Evolutionary conservation across 2,113 vertebrate species (phyloP).

Genomic region (Leuciscus idus): DNA sequence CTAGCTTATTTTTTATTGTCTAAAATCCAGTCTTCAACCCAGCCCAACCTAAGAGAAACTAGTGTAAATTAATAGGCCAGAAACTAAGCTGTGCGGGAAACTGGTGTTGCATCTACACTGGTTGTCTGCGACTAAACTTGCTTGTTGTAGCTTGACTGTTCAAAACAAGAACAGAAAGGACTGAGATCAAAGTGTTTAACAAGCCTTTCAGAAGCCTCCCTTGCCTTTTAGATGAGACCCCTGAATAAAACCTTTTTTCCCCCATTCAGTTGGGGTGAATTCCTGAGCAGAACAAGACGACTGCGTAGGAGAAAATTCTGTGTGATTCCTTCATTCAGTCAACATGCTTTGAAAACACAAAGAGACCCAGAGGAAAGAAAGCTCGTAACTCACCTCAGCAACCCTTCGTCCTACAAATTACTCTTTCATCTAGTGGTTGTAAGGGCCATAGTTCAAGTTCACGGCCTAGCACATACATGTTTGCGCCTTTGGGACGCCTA

Average conservation of each 20-base stretch:
- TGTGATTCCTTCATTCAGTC: slow-evolving; percentile 21
- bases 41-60: neutral
- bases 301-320: slow-evolving; percentile 12
- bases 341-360: slow-evolving; percentile 19
- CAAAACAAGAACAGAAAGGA: neutral
- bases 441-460: slow-evolving; percentile 25
- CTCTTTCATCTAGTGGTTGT: slow-evolving; percentile 35
- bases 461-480: neutral
- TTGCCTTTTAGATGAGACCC: slow-evolving; percentile 1
- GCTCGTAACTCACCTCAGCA: neutral
- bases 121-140: neutral
- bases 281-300: neutral
- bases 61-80: neutral
- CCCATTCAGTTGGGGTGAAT: neutral
- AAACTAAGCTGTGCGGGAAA: neutral
- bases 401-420: slow-evolving; percentile 32
- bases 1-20: neutral
- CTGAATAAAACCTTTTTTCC: neutral
- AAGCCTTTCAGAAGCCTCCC: neutral
- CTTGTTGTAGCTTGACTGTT: neutral
- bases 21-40: neutral
- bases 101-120: neutral
- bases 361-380: slow-evolving; percentile 38
- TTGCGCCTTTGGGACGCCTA: neutral
- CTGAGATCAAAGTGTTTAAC: neutral